Conservation (phyloP, 2,797 vertebrate species). For the Potorous gilbertii region DNA sequence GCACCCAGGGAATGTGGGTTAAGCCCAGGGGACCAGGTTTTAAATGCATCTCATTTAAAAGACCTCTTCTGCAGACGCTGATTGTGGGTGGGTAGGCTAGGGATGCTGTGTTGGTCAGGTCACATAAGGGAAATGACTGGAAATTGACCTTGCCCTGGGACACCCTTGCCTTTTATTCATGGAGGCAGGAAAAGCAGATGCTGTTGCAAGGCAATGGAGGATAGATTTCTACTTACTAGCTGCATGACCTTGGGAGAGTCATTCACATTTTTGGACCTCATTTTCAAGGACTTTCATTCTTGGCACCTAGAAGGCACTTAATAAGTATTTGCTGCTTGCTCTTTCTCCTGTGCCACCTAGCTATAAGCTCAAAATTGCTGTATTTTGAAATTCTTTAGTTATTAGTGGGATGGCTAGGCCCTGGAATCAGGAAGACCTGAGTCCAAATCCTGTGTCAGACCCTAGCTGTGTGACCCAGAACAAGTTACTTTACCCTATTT, state of each 20-base stretch:
- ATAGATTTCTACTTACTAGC: neutral
- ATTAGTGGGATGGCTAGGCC: neutral
- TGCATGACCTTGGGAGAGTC: neutral
- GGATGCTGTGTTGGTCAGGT: slow-evolving; percentile 21
- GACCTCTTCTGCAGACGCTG: slow-evolving; percentile 49
- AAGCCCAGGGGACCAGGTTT: slow-evolving; percentile 62
- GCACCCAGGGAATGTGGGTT: slow-evolving; percentile 48
- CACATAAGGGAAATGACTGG: neutral
- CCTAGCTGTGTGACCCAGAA: neutral
- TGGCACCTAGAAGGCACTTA: neutral
- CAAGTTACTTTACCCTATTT: neutral
- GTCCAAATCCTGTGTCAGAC: neutral
- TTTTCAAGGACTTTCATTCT: neutral
- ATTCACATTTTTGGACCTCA: neutral
- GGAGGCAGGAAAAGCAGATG: slow-evolving; percentile 15
- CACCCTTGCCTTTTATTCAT: slow-evolving; percentile 41
- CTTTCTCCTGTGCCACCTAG: neutral
- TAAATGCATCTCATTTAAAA: slow-evolving; percentile 69
- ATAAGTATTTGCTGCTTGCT: neutral
- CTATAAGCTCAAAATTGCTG: neutral
- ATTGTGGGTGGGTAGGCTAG: neutral
- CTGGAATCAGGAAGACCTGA: neutral
- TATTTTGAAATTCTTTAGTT: neutral
- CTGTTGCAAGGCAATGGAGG: neutral
- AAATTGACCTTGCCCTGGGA: neutral